Conservation (phyloP, 2,797 vertebrate genomes). For the Bradypodion ventrale region DNA sequence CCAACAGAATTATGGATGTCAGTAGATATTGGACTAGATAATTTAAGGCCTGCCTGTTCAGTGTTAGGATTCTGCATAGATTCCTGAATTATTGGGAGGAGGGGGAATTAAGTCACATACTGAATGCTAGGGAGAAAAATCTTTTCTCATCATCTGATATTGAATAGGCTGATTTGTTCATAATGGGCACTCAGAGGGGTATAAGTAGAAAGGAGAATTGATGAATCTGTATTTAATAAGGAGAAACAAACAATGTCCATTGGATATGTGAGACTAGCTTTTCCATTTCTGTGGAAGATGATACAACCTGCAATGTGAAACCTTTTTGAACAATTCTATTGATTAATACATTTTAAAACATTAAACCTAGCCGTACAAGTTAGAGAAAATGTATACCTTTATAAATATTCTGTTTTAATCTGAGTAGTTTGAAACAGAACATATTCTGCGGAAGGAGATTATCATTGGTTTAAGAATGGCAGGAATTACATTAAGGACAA, state of each 20-base stretch:
- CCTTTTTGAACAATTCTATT: conserved; percentile 14
- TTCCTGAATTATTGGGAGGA: no score
- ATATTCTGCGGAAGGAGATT: not conserved
- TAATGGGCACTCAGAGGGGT: not conserved
- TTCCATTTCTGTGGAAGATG: not conserved
- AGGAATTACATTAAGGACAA: not conserved
- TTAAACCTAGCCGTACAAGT: not conserved
- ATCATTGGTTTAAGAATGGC: not conserved
- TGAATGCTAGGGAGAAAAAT: not conserved
- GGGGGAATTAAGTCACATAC: not conserved
- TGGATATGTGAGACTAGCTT: not conserved
- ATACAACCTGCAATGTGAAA: not conserved
- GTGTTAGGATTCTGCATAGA: no score
- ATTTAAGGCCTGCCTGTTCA: no score
- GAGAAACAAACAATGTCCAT: not conserved
- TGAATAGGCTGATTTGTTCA: not conserved
- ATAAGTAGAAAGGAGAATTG: not conserved
- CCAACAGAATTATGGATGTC: not conserved
- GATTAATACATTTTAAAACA: conserved; percentile 2
- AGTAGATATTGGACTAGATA: not conserved
- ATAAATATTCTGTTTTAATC: not conserved
- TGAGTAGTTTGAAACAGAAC: not conserved
- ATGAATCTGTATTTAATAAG: not conserved
- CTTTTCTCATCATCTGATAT: not conserved
- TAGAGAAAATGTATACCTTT: not conserved